phyloP scores from a whole-genome alignment of 2,797 vertebrate genomes.

The Spea hammondii region DNA sequence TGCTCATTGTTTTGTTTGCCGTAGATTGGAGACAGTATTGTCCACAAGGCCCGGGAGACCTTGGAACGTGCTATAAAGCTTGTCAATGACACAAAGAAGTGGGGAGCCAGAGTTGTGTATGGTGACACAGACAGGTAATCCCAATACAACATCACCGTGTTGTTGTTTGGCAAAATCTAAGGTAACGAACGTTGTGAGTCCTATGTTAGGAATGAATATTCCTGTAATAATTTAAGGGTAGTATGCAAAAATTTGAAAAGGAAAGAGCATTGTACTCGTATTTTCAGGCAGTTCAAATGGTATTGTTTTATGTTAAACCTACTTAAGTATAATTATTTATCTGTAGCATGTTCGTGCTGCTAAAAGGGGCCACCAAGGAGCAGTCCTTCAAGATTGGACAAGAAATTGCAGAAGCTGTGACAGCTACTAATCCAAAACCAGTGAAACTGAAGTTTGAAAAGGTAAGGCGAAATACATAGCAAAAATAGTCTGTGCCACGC shows the following conservation, averaged over 20 bases:
- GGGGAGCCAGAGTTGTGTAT: slow-evolving; percentile 92
- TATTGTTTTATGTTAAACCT: too few relatives aligned
- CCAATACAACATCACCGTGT: too few relatives aligned
- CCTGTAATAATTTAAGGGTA: too few relatives aligned
- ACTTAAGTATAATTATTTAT: background rate
- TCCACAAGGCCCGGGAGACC: slow-evolving; percentile 97
- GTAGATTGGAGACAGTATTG: slow-evolving; percentile 93
- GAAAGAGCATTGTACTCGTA: too few relatives aligned
- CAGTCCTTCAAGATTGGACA: slow-evolving; percentile 96
- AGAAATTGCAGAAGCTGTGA: slow-evolving; percentile 97
- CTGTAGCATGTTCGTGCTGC: slow-evolving; percentile 90
- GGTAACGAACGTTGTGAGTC: too few relatives aligned
- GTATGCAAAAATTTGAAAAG: too few relatives aligned
- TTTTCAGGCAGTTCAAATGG: too few relatives aligned
- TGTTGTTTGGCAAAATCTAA: too few relatives aligned
- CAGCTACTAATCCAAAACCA: slow-evolving; percentile 92
- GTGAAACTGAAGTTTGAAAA: slow-evolving; percentile 98
- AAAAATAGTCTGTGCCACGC: too few relatives aligned
- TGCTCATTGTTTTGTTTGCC: slow-evolving; percentile 30
- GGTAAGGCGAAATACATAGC: slow-evolving; percentile 66
- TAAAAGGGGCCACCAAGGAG: slow-evolving; percentile 96
- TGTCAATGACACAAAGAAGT: slow-evolving; percentile 95
- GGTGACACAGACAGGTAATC: slow-evolving; percentile 92
- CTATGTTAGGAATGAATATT: too few relatives aligned
- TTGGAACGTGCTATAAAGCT: slow-evolving; percentile 94